phyloP scores from a whole-genome alignment of 2,797 vertebrate genomes.

The Sylvia borin region DNA sequence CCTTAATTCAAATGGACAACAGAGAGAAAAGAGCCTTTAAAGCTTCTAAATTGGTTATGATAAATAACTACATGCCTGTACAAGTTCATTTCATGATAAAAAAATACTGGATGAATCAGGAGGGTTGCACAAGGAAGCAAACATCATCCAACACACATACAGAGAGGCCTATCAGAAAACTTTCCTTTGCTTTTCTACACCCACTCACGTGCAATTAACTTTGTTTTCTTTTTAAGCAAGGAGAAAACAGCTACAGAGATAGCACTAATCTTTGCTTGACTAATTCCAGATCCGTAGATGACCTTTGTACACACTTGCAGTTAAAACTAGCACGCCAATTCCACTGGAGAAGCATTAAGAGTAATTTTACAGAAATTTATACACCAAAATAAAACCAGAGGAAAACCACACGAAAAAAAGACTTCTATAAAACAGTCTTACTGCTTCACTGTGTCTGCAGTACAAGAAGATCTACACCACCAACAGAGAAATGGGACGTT shows the following conservation, averaged over 20 bases:
- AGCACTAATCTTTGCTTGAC: not conserved
- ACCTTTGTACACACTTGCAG: not conserved
- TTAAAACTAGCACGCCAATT: not conserved
- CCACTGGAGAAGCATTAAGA: not conserved
- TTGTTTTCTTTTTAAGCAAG: conserved; percentile 3
- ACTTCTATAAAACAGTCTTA: not conserved
- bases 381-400: not conserved
- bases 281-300: not conserved
- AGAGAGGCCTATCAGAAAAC: not conserved
- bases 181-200: not conserved
- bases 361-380: not conserved
- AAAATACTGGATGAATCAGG: not conserved
- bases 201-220: not conserved
- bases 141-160: not conserved
- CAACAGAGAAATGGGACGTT: not conserved
- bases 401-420: not conserved
- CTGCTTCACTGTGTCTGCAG: not conserved
- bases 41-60: not conserved
- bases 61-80: not conserved
- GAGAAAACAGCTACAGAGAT: not conserved
- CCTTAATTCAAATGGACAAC: not conserved
- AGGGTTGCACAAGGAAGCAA: conserved; percentile 2
- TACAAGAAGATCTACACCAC: not conserved
- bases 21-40: not conserved
- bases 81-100: not conserved